A percentile compares a stretch with the other conserved stretches of the same genome.
phyloP scores from a whole-genome alignment of 2,888 invertebrate species.

The Trachelus tabidus region DNA sequence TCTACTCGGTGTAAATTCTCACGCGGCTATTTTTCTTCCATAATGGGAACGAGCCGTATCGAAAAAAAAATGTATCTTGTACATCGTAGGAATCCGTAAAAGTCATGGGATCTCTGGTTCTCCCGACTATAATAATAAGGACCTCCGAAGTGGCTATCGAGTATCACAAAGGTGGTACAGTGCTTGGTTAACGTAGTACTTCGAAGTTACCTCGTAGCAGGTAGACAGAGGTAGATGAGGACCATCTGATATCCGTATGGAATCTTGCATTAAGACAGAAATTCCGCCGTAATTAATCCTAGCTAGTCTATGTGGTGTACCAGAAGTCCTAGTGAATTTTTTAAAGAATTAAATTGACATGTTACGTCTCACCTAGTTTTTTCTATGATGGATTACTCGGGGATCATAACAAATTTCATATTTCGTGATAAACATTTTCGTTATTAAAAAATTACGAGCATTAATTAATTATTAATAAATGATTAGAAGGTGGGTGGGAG shows the following conservation, averaged over 20 bases:
- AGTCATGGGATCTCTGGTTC: conserved; percentile 37
- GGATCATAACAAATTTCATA: too few relatives aligned
- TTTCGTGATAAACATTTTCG: too few relatives aligned
- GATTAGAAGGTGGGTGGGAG: too few relatives aligned
- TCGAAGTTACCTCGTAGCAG: conserved; percentile 3
- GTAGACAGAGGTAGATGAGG: conserved; percentile 36
- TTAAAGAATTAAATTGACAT: too few relatives aligned
- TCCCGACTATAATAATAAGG: conserved; percentile 43
- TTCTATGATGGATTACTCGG: too few relatives aligned
- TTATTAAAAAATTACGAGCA: too few relatives aligned
- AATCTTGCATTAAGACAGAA: background rate
- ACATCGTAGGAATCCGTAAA: conserved; percentile 44
- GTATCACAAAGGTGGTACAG: conserved; percentile 36
- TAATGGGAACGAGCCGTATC: background rate
- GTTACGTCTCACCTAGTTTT: too few relatives aligned
- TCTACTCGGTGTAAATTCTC: conserved; percentile 25
- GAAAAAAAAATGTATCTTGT: background rate
- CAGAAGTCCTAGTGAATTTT: too few relatives aligned
- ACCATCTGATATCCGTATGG: conserved; percentile 44
- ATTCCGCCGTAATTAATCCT: background rate
- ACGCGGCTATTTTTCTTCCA: conserved; percentile 24
- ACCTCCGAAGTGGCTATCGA: conserved; percentile 54
- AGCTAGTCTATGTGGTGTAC: too few relatives aligned
- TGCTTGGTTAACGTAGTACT: conserved; percentile 13
- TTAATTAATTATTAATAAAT: too few relatives aligned